These are phyloP conservation scores for Gibbula magus DNA, from an alignment of 2,888 invertebrate species.

Conservation along the genomic window DNA sequence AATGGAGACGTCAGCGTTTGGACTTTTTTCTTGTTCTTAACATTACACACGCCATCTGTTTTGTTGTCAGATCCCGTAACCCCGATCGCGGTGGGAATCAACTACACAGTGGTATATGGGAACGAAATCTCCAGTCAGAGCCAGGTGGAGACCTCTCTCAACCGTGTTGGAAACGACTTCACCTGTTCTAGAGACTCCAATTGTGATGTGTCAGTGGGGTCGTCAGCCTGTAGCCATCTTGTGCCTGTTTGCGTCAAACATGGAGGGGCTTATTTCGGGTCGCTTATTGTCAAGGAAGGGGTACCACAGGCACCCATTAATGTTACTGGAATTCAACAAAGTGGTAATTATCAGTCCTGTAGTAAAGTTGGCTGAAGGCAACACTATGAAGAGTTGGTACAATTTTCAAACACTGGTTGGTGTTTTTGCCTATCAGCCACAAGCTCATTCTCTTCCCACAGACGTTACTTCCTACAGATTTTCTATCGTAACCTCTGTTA, in stretches of 20 bases:
- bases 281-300: neutral
- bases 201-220: neutral
- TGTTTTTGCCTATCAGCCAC: too few relatives aligned
- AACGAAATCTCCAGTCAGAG: neutral
- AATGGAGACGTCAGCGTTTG: too few relatives aligned
- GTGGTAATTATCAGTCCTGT: too few relatives aligned
- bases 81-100: neutral
- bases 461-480: too few relatives aligned
- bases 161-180: neutral
- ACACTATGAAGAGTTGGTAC: too few relatives aligned
- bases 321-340: neutral
- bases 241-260: neutral
- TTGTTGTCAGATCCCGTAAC: neutral
- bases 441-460: too few relatives aligned
- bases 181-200: neutral
- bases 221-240: neutral
- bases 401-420: too few relatives aligned
- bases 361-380: too few relatives aligned
- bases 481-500: too few relatives aligned
- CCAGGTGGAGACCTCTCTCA: neutral
- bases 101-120: constrained; percentile 12
- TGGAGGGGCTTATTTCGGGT: neutral
- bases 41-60: neutral
- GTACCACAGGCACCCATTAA: neutral
- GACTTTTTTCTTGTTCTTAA: neutral